Evolutionary conservation across 2,113 vertebrate genomes (phyloP).

Genomic region (Anolis sagrei): DNA sequence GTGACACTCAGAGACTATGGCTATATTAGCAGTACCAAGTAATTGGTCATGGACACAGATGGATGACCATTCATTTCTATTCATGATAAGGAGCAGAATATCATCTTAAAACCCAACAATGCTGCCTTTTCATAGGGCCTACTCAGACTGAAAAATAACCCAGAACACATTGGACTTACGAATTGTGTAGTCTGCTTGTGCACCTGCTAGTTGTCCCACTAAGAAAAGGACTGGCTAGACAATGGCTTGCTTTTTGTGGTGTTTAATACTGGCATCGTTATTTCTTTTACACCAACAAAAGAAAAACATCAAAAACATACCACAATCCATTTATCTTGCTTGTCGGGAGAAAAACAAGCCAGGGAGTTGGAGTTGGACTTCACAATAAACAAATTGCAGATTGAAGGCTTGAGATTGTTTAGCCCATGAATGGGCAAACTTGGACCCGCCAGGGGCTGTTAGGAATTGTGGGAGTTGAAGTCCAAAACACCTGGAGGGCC

Average conservation of each 20-base stretch:
- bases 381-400: neutral
- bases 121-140: neutral
- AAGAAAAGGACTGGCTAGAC: neutral
- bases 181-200: neutral
- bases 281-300: neutral
- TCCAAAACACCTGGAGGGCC: no score
- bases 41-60: neutral
- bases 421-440: no score
- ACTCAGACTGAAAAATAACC: neutral
- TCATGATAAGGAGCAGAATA: neutral
- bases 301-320: neutral
- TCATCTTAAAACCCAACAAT: neutral
- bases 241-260: neutral
- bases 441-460: no score
- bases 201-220: neutral
- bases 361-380: neutral
- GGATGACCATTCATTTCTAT: neutral
- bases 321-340: neutral
- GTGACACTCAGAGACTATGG: neutral
- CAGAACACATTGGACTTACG: no score
- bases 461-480: no score
- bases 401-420: no score
- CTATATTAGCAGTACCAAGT: constrained; percentile 10
- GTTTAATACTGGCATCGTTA: neutral
- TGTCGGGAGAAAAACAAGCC: neutral